These are phyloP conservation scores for Drosophila austrosaltans DNA, from an alignment of 2,888 invertebrate species.

Conservation along the genomic window DNA sequence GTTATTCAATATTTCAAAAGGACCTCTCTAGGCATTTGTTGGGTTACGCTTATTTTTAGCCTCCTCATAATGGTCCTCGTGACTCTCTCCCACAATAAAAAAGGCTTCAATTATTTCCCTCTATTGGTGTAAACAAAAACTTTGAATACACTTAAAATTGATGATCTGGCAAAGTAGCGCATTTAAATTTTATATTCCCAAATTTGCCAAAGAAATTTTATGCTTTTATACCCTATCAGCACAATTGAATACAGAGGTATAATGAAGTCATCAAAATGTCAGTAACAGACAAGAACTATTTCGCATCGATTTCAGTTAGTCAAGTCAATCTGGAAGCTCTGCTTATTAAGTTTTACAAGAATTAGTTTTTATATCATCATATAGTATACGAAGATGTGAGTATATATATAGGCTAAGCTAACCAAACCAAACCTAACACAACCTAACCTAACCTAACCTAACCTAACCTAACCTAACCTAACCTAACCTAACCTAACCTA, in stretches of 20 bases:
- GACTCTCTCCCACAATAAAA: slow-evolving; percentile 8
- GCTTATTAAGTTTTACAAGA: too few species aligned
- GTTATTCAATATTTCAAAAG: slow-evolving; percentile 37
- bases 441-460: too few species aligned
- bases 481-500: too few species aligned
- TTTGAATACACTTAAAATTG: slow-evolving; percentile 35
- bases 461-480: too few species aligned
- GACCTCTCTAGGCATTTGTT: slow-evolving; percentile 4
- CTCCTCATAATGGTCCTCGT: slow-evolving; percentile 5
- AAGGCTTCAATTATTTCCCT: slow-evolving; percentile 9
- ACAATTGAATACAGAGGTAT: not conserved
- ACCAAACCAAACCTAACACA: too few species aligned
- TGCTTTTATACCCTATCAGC: not conserved
- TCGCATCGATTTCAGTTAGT: not conserved
- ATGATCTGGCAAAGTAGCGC: slow-evolving; percentile 32
- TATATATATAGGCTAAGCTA: too few species aligned
- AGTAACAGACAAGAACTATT: not conserved
- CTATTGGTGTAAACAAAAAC: slow-evolving; percentile 43
- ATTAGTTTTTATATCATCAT: too few species aligned
- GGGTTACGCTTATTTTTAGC: slow-evolving; percentile 48
- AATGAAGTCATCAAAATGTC: slow-evolving; percentile 1
- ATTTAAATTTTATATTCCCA: slow-evolving; percentile 32
- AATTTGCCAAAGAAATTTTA: slow-evolving; percentile 27
- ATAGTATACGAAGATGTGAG: too few species aligned
- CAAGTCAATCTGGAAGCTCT: too few species aligned